A percentile compares a stretch with the other conserved stretches of the same genome.
These are phyloP conservation scores for Oenanthe melanoleuca DNA, from an alignment of 2,113 vertebrate genomes.

Conservation along the genomic window DNA sequence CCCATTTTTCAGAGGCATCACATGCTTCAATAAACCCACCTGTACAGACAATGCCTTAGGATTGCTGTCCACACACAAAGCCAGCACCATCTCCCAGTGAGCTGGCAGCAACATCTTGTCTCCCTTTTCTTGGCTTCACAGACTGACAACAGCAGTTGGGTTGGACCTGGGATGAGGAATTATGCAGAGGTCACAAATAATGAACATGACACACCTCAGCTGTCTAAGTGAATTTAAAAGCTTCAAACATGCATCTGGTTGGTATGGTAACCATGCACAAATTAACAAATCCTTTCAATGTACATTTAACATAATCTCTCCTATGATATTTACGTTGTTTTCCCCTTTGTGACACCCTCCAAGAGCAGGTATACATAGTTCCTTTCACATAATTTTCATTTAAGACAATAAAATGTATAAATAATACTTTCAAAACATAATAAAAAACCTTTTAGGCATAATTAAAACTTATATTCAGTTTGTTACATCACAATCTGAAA, in stretches of 20 bases:
- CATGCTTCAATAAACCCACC: background rate
- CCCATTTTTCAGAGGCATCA: background rate
- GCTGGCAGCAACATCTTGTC: background rate
- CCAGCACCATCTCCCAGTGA: background rate
- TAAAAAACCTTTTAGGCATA: background rate
- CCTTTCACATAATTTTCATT: background rate
- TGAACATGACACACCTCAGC: background rate
- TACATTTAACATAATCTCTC: background rate
- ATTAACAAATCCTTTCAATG: constrained; percentile 15
- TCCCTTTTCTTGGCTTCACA: background rate
- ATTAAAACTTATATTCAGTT: background rate
- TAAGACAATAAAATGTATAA: background rate
- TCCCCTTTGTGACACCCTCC: background rate
- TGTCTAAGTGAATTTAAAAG: background rate
- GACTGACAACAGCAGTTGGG: background rate
- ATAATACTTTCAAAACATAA: background rate
- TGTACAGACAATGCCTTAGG: background rate
- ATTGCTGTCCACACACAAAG: background rate
- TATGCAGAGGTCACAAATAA: background rate
- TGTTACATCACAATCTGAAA: background rate
- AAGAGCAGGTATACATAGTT: background rate
- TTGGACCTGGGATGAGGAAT: background rate
- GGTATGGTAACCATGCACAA: constrained; percentile 33
- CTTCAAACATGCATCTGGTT: constrained; percentile 5
- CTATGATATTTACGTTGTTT: background rate